A percentile compares a stretch with the other conserved stretches of the same genome.
Conservation (phyloP, 92 coral and sea anemone genomes). For the Zoanthus solanderi region DNA sequence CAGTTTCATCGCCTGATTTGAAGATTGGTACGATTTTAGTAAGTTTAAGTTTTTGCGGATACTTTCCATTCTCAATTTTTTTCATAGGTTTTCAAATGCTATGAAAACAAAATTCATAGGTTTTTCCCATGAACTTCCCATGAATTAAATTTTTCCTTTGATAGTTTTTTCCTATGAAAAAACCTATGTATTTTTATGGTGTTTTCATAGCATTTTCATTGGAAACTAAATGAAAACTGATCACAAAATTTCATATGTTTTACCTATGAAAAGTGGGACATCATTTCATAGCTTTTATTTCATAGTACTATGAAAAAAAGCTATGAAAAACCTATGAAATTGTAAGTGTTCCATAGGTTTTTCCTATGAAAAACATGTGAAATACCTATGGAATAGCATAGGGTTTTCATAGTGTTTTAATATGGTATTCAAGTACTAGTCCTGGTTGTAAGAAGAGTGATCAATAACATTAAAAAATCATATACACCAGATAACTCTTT, state of each 20-base stretch:
- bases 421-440: slow-evolving; percentile 9
- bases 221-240: slow-evolving; percentile 1
- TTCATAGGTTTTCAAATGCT: slow-evolving; percentile 12
- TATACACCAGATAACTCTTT: too few species aligned
- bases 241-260: slow-evolving; percentile 9
- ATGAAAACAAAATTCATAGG: neutral
- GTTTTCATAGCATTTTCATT: slow-evolving; percentile 30
- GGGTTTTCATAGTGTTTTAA: slow-evolving; percentile 15
- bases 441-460: too few species aligned
- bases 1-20: too few species aligned
- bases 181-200: neutral
- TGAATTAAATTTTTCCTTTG: too few species aligned
- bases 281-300: slow-evolving; percentile 31
- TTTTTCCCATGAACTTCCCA: too few species aligned
- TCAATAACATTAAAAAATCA: too few species aligned
- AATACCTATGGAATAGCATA: slow-evolving; percentile 8
- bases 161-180: neutral
- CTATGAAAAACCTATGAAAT: neutral
- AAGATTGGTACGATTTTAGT: too few species aligned
- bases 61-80: too few species aligned
- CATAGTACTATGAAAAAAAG: neutral
- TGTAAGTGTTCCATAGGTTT: neutral
- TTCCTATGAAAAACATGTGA: neutral
- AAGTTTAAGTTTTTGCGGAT: too few species aligned
- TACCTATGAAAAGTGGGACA: slow-evolving; percentile 34